These are phyloP conservation scores for Diplodus puntazzo DNA, from an alignment of 2,797 vertebrate species.

Conservation along the genomic window DNA sequence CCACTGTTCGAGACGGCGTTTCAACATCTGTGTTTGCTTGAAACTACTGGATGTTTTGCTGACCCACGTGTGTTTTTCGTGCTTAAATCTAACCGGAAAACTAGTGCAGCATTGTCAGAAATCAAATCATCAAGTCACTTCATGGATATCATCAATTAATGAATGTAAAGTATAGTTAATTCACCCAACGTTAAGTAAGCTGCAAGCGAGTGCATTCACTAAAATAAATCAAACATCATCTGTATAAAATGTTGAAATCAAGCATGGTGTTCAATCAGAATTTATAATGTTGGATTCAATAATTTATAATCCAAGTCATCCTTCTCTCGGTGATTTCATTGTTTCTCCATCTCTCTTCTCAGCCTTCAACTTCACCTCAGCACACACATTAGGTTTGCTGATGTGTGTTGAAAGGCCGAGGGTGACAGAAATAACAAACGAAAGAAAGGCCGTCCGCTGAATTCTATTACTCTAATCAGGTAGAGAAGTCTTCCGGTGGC, in stretches of 20 bases:
- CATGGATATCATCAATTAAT: neutral
- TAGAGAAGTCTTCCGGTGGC: constrained; percentile 9
- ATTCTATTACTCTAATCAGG: constrained; percentile 18
- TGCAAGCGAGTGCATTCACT: neutral
- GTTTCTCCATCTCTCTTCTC: constrained; percentile 14
- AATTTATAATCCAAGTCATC: constrained; percentile 25
- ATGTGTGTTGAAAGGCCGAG: constrained; percentile 18
- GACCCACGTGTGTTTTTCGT: too few relatives aligned
- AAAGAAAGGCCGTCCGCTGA: constrained; percentile 14
- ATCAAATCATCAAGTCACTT: neutral
- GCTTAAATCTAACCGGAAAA: too few relatives aligned
- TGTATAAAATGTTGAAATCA: constrained; percentile 2
- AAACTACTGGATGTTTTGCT: too few relatives aligned
- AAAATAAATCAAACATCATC: neutral
- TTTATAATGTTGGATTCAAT: neutral
- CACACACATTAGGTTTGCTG: constrained; percentile 12
- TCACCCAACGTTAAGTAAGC: neutral
- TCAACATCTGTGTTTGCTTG: too few relatives aligned
- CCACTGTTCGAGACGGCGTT: too few relatives aligned
- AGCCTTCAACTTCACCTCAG: constrained; percentile 14
- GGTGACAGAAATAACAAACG: constrained; percentile 18
- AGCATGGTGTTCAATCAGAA: neutral
- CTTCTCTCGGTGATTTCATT: constrained; percentile 16
- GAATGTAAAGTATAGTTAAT: neutral
- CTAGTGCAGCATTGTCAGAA: neutral